A percentile compares a stretch with the other conserved stretches of the same genome.
These are phyloP conservation scores for Cebidichthys violaceus DNA, from an alignment of 2,113 vertebrate species.

Conservation along the genomic window DNA sequence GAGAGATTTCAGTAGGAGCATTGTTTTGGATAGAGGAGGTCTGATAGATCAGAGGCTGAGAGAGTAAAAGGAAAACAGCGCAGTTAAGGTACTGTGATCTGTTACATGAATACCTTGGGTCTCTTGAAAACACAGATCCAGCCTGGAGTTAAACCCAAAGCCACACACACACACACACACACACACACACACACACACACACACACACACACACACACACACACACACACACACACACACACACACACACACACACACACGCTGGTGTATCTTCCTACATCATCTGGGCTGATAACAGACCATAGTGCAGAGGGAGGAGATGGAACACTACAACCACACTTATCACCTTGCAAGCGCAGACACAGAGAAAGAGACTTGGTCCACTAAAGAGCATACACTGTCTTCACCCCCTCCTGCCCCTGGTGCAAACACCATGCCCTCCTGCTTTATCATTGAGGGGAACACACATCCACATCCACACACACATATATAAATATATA, in stretches of 20 bases:
- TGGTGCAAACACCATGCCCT: slow-evolving; percentile 46
- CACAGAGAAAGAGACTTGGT: slow-evolving; percentile 47
- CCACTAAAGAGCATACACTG: slow-evolving; percentile 42
- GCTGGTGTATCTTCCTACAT: slow-evolving; percentile 62
- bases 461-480: background rate
- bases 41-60: slow-evolving; percentile 13
- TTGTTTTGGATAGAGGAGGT: slow-evolving; percentile 46
- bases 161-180: slow-evolving; percentile 45
- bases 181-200: slow-evolving; percentile 49
- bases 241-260: slow-evolving; percentile 51
- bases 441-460: slow-evolving; percentile 53
- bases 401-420: slow-evolving; percentile 54
- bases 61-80: slow-evolving; percentile 48
- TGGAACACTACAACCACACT: slow-evolving; percentile 46
- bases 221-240: slow-evolving; percentile 44
- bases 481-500: slow-evolving; percentile 17
- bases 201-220: slow-evolving; percentile 47
- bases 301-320: slow-evolving; percentile 56
- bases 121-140: slow-evolving; percentile 68
- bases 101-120: slow-evolving; percentile 64
- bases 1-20: slow-evolving; percentile 26
- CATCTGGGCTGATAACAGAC: slow-evolving; percentile 76
- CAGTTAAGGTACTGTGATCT: slow-evolving; percentile 61
- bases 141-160: slow-evolving; percentile 63
- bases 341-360: slow-evolving; percentile 42